These are phyloP conservation scores for Temnothorax nylanderi DNA, from an alignment of 1,140 invertebrate genomes.

Conservation along the genomic window DNA sequence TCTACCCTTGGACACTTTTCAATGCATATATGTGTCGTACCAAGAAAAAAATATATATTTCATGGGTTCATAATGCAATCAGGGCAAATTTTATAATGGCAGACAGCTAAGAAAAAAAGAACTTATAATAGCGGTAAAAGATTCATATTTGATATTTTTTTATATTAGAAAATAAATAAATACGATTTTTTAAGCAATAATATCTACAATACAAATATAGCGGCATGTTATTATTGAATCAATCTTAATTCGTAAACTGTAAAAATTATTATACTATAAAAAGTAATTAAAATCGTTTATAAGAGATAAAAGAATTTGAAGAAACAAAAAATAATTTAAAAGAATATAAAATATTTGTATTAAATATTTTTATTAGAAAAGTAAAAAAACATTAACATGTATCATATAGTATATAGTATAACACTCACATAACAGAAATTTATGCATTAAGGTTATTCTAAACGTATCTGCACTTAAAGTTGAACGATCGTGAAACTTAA, in stretches of 20 bases:
- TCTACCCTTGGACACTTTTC: conserved; percentile 43
- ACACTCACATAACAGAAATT: background rate
- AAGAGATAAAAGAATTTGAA: background rate
- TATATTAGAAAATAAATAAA: no score
- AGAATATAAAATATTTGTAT: background rate
- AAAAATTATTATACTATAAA: background rate
- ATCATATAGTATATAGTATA: background rate
- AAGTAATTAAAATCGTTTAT: background rate
- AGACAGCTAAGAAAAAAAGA: background rate
- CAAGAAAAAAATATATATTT: background rate
- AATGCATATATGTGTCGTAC: conserved; percentile 34
- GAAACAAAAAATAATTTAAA: background rate
- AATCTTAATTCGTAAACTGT: background rate
- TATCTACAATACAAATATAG: background rate
- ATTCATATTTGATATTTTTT: background rate
- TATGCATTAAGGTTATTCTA: background rate
- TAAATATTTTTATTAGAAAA: background rate
- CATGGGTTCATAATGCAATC: background rate
- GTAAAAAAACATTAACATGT: background rate
- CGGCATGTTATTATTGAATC: background rate
- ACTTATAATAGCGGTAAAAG: background rate
- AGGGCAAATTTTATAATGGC: background rate
- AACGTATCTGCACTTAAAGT: conserved; percentile 21
- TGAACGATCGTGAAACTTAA: background rate
- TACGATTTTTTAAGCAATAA: background rate